phyloP scores from a whole-genome alignment of 2,888 invertebrate species.

The Linnaemya vulpina region DNA sequence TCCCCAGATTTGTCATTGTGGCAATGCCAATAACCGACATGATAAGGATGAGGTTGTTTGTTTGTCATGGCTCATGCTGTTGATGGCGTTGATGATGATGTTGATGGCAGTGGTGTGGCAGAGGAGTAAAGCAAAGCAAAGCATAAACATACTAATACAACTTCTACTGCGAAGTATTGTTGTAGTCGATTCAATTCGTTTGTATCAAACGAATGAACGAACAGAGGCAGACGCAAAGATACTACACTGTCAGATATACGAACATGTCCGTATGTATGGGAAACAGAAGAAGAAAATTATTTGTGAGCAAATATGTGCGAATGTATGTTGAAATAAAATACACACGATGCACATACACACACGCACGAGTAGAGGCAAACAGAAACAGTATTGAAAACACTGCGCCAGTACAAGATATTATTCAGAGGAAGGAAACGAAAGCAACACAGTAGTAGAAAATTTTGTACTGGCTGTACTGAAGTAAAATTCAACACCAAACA shows the following conservation, averaged over 20 bases:
- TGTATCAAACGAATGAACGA: slow-evolving; percentile 58
- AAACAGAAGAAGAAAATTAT: slow-evolving; percentile 43
- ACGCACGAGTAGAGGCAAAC: slow-evolving; percentile 47
- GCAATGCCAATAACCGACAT: slow-evolving; percentile 39
- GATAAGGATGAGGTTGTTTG: slow-evolving; percentile 59
- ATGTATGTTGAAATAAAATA: slow-evolving; percentile 9
- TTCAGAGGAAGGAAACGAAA: slow-evolving; percentile 46
- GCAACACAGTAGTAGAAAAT: slow-evolving; percentile 58
- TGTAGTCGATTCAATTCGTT: slow-evolving; percentile 56
- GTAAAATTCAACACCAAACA: slow-evolving; percentile 50
- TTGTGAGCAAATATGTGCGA: slow-evolving; percentile 32
- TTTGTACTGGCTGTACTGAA: slow-evolving; percentile 71
- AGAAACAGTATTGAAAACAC: slow-evolving; percentile 53
- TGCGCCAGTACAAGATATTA: slow-evolving; percentile 51
- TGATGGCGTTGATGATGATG: slow-evolving; percentile 51
- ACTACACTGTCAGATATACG: slow-evolving; percentile 55
- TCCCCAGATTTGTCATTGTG: slow-evolving; percentile 43
- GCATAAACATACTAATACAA: slow-evolving; percentile 29
- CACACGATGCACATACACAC: slow-evolving; percentile 6
- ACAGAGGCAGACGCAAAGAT: slow-evolving; percentile 55
- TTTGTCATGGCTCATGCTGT: slow-evolving; percentile 52
- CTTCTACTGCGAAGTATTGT: slow-evolving; percentile 21
- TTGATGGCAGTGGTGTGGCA: slow-evolving; percentile 38
- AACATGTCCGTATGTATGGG: slow-evolving; percentile 47
- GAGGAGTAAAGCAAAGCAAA: slow-evolving; percentile 32